Evolutionary conservation across 2,113 vertebrate species (phyloP).

Genomic region (Myotis lucifugus): DNA sequence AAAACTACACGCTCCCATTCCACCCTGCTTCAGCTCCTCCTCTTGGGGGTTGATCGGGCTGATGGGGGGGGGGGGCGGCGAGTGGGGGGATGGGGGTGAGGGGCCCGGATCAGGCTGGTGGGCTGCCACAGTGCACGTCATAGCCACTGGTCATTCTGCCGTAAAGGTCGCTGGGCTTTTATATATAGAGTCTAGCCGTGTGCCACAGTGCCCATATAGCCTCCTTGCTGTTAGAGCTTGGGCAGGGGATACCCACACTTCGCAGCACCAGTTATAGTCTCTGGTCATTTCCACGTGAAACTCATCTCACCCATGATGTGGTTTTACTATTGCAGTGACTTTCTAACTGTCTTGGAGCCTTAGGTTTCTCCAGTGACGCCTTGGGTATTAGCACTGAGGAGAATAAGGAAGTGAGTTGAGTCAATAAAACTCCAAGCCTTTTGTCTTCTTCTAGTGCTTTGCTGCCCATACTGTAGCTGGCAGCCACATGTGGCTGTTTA

Average conservation of each 20-base stretch:
- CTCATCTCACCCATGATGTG: neutral
- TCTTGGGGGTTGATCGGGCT: neutral
- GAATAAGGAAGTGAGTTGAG: neutral
- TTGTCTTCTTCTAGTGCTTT: neutral
- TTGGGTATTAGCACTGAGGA: neutral
- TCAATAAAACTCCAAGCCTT: neutral
- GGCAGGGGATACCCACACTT: neutral
- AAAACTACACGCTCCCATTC: neutral
- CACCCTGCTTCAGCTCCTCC: slow-evolving; percentile 77
- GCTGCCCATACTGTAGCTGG: neutral
- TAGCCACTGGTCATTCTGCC: too few species aligned
- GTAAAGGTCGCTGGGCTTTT: too few species aligned
- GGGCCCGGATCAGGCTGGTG: too few species aligned
- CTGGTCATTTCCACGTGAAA: neutral
- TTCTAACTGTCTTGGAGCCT: neutral
- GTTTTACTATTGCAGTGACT: neutral
- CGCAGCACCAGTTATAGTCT: neutral
- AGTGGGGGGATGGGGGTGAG: too few species aligned
- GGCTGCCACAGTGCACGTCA: too few species aligned
- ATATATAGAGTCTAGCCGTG: neutral
- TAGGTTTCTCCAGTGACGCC: neutral
- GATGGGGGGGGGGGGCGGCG: too few species aligned
- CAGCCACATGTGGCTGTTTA: neutral
- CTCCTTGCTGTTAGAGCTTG: neutral
- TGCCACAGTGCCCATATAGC: neutral